A percentile compares a stretch with the other conserved stretches of the same genome.
Evolutionary conservation across 1,140 invertebrate genomes (phyloP).

Genomic region (Pissodes strobi): DNA sequence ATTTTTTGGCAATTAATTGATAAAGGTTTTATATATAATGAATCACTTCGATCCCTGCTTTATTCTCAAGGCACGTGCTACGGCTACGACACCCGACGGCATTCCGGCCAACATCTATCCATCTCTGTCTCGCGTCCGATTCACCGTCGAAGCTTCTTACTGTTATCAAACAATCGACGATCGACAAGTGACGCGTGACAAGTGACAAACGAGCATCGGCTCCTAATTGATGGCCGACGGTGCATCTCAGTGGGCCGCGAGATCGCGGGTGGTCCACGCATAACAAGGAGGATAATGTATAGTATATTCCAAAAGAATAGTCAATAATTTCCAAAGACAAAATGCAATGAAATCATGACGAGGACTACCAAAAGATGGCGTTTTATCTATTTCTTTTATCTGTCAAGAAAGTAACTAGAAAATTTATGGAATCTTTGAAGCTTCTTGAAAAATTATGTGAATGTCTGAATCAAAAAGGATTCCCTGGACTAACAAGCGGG

Average conservation of each 20-base stretch:
- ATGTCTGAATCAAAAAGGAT: no score
- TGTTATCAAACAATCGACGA: conserved; percentile 28
- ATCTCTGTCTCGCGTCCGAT: conserved; percentile 4
- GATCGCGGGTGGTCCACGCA: conserved; percentile 27
- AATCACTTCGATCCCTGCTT: background rate
- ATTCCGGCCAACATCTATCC: background rate
- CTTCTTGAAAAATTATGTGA: no score
- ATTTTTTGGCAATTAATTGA: no score
- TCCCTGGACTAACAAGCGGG: no score
- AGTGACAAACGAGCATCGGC: conserved; percentile 35
- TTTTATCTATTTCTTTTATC: no score
- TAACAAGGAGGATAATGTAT: conserved; percentile 6
- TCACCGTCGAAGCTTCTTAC: conserved; percentile 10
- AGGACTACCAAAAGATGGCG: no score
- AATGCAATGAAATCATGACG: no score
- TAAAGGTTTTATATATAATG: no score
- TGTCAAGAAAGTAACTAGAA: no score
- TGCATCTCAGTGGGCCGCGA: conserved; percentile 27
- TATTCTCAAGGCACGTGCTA: conserved; percentile 6
- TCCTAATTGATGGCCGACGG: conserved; percentile 28
- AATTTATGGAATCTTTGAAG: no score
- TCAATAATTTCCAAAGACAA: no score
- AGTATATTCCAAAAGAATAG: conserved; percentile 13
- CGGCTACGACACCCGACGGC: background rate
- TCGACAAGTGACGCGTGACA: conserved; percentile 34